These are phyloP conservation scores for Heteromyza rotundicornis DNA, from an alignment of 2,888 invertebrate species.

Conservation along the genomic window DNA sequence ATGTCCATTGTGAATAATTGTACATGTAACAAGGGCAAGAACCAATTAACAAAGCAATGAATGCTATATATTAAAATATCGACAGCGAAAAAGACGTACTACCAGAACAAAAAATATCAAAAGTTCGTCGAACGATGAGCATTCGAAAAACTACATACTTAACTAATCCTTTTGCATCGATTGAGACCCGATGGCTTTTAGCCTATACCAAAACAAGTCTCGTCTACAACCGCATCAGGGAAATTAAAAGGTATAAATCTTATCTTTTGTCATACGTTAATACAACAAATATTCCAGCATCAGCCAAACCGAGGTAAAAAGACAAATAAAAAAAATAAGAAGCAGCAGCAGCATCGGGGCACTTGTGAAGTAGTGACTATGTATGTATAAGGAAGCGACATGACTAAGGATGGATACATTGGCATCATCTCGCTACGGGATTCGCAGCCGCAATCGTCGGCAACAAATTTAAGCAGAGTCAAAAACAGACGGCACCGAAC, in stretches of 20 bases:
- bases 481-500: conserved; percentile 1
- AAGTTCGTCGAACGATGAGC: conserved; percentile 12
- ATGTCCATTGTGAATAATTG: no score
- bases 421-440: not conserved
- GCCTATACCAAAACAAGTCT: not conserved
- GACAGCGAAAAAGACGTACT: no score
- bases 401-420: not conserved
- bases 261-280: conserved; percentile 30
- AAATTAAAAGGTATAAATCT: conserved; percentile 30
- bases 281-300: conserved; percentile 19
- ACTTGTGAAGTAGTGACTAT: not conserved
- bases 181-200: not conserved
- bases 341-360: not conserved
- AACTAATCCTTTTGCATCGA: no score
- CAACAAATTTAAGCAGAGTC: not conserved
- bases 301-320: not conserved
- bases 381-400: not conserved
- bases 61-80: no score
- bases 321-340: not conserved
- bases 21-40: no score
- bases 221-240: conserved; percentile 13
- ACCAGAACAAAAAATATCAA: no score
- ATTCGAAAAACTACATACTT: no score
- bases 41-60: no score
- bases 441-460: not conserved